Conservation (phyloP, 2,888 invertebrate species). For the Drosophila mulleri region DNA sequence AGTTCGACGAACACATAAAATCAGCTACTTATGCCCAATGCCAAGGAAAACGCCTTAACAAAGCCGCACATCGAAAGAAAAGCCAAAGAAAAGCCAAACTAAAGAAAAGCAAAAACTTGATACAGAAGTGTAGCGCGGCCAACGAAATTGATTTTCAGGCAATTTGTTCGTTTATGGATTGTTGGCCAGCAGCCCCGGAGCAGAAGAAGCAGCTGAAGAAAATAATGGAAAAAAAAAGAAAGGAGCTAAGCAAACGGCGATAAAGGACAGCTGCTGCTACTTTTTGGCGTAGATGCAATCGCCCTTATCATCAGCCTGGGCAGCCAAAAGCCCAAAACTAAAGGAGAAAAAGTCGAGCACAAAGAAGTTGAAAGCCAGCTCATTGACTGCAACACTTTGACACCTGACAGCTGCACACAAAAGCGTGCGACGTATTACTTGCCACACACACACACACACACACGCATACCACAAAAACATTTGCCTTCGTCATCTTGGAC, state of each 20-base stretch:
- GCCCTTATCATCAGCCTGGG: constrained; percentile 63
- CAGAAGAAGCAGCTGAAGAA: not conserved
- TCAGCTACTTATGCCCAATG: constrained; percentile 67
- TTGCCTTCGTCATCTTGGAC: constrained; percentile 14
- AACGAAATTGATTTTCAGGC: constrained; percentile 82
- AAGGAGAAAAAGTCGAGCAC: constrained; percentile 18
- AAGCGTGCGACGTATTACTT: constrained; percentile 70
- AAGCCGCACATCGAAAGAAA: constrained; percentile 61
- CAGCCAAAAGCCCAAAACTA: constrained; percentile 62
- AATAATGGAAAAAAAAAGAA: constrained; percentile 5
- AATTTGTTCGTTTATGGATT: constrained; percentile 81
- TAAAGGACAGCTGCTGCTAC: constrained; percentile 68
- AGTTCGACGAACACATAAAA: constrained; percentile 61
- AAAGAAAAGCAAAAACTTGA: constrained; percentile 50
- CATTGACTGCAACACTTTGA: constrained; percentile 76
- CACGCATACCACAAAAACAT: not conserved
- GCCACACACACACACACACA: not conserved
- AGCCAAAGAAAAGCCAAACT: constrained; percentile 27
- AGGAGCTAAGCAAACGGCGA: constrained; percentile 45
- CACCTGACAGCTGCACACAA: constrained; percentile 75
- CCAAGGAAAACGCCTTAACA: constrained; percentile 62
- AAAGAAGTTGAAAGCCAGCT: constrained; percentile 47
- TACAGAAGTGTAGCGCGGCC: constrained; percentile 62
- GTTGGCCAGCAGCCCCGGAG: constrained; percentile 44
- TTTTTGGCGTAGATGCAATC: constrained; percentile 60